Evolutionary conservation across 2,797 vertebrate genomes (phyloP), one percentile per base, ranked within the genome.

Genomic region (Adrianichthys oophorus): DNA sequence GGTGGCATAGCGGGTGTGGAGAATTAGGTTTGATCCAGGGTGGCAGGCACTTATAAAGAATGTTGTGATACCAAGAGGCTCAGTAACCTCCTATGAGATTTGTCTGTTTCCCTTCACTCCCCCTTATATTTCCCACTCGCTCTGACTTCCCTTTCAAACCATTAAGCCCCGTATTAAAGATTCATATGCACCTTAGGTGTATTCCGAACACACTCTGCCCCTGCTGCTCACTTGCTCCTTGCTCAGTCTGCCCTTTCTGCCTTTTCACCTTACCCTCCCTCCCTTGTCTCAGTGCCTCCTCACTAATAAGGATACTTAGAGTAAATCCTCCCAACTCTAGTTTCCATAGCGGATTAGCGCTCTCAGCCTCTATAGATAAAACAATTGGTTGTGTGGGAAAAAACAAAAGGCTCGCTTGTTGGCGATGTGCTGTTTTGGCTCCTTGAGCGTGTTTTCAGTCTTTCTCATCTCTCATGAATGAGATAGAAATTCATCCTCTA

Each of bases 251-350:
- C 69, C 76, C 84, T 68, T 77, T 53, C 13, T 23, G 67, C 76
- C 62, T 67, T 70, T 65, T 58, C 66, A 60, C 62, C 61, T 68
- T 51, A 49, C 62, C 67, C 43, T 48, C 48, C 41, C n/a, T 48
- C 43, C 59, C 21, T 17, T 76, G 68, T 85, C 74, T 86, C 82
- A 72, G 66, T 80, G 72, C 84, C 84, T 89, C 89, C 80, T 71
- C 71, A 68, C 79, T 90, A 91, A 91, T 91, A 91, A 90, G 85
- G 83, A 85, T 86, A 88, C 85, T 91, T 85, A 78, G 72, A 86
- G 78, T 84, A 88, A 92, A 91, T 90, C 91, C 87, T 80, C 76
- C 76, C 74, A 78, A 87, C 86, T 85, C 74, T 68, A 64, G 72
- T 85, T 83, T 88, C 83, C 82, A 80, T 75, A 68, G 84, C 71